phyloP scores from a whole-genome alignment of 2,113 vertebrate species.

The Aplodontia rufa region DNA sequence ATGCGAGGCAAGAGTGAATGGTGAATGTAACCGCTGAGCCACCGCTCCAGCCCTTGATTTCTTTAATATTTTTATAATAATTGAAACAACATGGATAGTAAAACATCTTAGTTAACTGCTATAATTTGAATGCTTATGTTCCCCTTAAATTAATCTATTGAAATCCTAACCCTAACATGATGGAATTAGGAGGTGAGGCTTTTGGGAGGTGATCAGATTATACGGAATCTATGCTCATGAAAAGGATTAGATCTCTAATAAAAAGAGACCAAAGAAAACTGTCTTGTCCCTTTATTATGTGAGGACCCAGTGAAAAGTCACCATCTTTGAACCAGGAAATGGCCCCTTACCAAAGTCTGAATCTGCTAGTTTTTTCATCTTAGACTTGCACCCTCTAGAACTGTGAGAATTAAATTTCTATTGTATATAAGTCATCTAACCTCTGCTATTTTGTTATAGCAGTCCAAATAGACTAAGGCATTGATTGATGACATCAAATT shows the following conservation, averaged over 20 bases:
- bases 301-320: not conserved
- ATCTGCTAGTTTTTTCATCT: not conserved
- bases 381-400: not conserved
- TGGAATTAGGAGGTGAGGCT: no score
- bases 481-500: not conserved
- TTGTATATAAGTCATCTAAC: not conserved
- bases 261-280: not conserved
- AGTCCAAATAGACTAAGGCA: no score
- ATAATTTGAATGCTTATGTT: not conserved
- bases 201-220: no score
- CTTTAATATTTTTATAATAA: not conserved
- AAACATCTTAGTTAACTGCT: not conserved
- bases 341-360: not conserved
- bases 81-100: not conserved
- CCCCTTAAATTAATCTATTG: not conserved
- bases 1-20: no score
- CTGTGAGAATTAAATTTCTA: not conserved
- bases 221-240: not conserved
- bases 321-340: not conserved
- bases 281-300: not conserved
- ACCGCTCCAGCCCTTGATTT: no score
- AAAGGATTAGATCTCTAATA: not conserved
- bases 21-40: no score
- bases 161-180: not conserved
- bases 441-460: not conserved